These are phyloP conservation scores for Adoxophyes honmai DNA, from an alignment of 1,140 invertebrate species.

Conservation along the genomic window DNA sequence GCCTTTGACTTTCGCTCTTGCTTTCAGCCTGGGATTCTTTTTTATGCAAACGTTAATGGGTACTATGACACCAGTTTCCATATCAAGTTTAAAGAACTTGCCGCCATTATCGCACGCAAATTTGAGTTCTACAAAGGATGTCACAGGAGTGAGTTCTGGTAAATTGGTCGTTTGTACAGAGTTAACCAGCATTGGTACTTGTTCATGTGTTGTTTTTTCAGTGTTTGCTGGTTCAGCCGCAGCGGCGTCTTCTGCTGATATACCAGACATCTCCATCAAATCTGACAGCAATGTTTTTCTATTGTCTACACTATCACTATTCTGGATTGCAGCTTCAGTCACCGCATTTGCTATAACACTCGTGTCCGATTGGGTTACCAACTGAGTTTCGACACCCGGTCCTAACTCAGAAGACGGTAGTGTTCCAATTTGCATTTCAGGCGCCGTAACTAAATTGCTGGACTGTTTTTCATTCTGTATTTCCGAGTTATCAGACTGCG, in stretches of 20 bases:
- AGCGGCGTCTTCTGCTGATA: slow-evolving; percentile 46
- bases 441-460: too few relatives aligned
- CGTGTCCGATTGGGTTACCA: too few relatives aligned
- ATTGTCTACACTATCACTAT: slow-evolving; percentile 5
- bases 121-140: slow-evolving; percentile 46
- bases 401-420: too few relatives aligned
- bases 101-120: slow-evolving; percentile 35
- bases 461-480: background rate
- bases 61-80: slow-evolving; percentile 32
- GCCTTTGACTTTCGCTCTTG: background rate
- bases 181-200: background rate
- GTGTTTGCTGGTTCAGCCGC: slow-evolving; percentile 16
- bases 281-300: slow-evolving; percentile 61
- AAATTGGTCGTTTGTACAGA: background rate
- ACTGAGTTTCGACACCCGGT: too few relatives aligned
- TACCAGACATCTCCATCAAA: slow-evolving; percentile 70
- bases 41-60: slow-evolving; percentile 45
- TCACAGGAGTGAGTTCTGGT: slow-evolving; percentile 34
- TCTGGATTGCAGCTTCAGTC: background rate
- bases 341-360: too few relatives aligned
- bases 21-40: slow-evolving; percentile 19
- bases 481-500: background rate
- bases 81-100: slow-evolving; percentile 51
- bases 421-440: too few relatives aligned
- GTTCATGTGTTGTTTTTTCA: background rate